Conservation (phyloP, 2,113 vertebrate genomes). For the Panthera tigris region DNA sequence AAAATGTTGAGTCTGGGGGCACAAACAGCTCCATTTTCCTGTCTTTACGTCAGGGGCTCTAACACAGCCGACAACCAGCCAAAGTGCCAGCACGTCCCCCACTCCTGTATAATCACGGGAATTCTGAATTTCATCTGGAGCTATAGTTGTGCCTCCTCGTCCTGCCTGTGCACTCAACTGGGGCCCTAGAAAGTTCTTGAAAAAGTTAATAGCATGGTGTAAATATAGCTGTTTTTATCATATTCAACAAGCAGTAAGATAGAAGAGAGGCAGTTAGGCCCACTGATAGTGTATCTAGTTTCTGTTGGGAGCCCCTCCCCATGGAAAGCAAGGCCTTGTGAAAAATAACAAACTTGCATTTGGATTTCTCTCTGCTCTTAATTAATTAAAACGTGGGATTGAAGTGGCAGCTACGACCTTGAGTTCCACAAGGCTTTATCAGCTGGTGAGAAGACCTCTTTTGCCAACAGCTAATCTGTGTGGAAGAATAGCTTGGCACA, state of each 20-base stretch:
- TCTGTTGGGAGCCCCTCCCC: rapidly evolving
- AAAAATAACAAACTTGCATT: background rate
- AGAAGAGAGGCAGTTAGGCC: background rate
- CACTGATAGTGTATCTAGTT: background rate
- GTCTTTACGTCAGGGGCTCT: background rate
- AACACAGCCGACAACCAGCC: too few relatives aligned
- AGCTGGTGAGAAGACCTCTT: background rate
- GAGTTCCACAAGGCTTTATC: background rate
- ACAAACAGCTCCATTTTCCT: background rate
- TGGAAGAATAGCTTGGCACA: rapidly evolving
- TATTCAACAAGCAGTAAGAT: background rate
- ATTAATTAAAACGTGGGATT: background rate
- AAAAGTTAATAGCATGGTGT: background rate
- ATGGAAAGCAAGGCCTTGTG: background rate
- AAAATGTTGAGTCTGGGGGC: background rate
- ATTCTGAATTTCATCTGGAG: background rate
- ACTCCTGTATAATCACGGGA: background rate
- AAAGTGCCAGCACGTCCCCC: too few relatives aligned
- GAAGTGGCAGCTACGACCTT: background rate
- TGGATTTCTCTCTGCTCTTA: background rate
- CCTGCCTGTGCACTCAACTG: background rate
- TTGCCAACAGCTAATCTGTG: background rate
- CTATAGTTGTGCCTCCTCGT: background rate
- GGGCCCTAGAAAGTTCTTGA: background rate
- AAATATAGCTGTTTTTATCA: background rate